Conservation (phyloP, 2,888 invertebrate genomes). For the Hedya salicella region DNA sequence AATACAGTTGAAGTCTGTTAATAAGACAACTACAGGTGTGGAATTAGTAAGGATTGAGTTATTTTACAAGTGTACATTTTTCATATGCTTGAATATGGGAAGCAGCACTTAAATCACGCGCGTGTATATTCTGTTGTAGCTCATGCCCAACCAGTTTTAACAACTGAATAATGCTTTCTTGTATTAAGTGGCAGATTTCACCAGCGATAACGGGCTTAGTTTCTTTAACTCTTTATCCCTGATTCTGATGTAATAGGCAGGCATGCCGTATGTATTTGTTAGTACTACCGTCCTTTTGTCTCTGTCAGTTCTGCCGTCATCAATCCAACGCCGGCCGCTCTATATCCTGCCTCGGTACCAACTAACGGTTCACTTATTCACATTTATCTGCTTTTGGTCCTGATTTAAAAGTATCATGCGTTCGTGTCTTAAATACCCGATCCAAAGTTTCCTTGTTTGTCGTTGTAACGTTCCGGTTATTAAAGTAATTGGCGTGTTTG, state of each 20-base stretch:
- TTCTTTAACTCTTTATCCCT: slow-evolving; percentile 18
- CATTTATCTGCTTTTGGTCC: slow-evolving; percentile 43
- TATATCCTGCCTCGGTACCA: slow-evolving; percentile 45
- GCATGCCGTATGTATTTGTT: slow-evolving; percentile 48
- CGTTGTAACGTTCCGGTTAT: slow-evolving; percentile 33
- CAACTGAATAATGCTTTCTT: neutral
- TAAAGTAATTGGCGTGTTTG: slow-evolving; percentile 38
- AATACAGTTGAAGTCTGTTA: too few relatives aligned
- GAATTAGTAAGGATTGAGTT: too few relatives aligned
- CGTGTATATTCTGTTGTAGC: too few relatives aligned
- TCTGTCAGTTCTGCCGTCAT: slow-evolving; percentile 51
- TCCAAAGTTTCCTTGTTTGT: slow-evolving; percentile 34
- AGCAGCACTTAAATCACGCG: too few relatives aligned
- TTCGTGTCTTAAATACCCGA: slow-evolving; percentile 41
- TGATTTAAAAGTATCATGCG: slow-evolving; percentile 43
- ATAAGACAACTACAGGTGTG: too few relatives aligned
- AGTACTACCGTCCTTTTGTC: slow-evolving; percentile 54
- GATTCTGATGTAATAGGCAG: slow-evolving; percentile 35
- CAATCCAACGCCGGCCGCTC: slow-evolving; percentile 48
- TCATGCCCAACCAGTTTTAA: neutral
- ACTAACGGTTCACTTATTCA: slow-evolving; percentile 41
- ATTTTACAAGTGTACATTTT: too few relatives aligned
- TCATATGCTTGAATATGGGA: neutral
- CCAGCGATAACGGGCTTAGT: slow-evolving; percentile 5
- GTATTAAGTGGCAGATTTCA: slow-evolving; percentile 5